Evolutionary conservation across 2,797 vertebrate genomes (phyloP).

Genomic region (Pangasius macronema): DNA sequence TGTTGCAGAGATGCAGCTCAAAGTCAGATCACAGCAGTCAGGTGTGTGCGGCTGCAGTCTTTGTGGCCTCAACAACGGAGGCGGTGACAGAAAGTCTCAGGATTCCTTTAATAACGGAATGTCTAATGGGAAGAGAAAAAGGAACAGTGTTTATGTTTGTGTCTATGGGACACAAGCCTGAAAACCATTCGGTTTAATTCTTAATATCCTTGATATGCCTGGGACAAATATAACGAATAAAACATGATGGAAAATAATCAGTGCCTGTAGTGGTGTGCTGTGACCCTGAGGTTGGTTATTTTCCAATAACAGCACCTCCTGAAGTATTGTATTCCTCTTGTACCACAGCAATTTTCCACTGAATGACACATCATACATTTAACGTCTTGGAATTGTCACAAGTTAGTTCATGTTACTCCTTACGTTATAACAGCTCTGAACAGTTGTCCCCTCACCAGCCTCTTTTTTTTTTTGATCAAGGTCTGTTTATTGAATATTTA

Average conservation of each 20-base stretch:
- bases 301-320: not conserved
- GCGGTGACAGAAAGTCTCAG: constrained; percentile 70
- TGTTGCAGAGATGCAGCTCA: constrained; percentile 58
- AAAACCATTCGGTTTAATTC: not conserved
- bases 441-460: not conserved
- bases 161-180: not conserved
- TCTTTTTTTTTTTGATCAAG: not conserved
- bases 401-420: not conserved
- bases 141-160: not conserved
- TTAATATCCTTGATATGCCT: not conserved
- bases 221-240: not conserved
- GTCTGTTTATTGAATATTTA: too few relatives aligned
- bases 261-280: not conserved
- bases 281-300: too few relatives aligned
- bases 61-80: constrained; percentile 20
- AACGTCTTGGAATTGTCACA: not conserved
- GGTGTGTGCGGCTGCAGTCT: constrained; percentile 30
- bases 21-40: constrained; percentile 50
- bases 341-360: not conserved
- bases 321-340: not conserved
- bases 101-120: constrained; percentile 95
- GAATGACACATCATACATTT: not conserved
- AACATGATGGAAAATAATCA: not conserved
- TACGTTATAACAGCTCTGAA: not conserved
- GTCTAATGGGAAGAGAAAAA: constrained; percentile 72